Conservation (phyloP, 2,797 vertebrate species). For the Malurus splendens region DNA sequence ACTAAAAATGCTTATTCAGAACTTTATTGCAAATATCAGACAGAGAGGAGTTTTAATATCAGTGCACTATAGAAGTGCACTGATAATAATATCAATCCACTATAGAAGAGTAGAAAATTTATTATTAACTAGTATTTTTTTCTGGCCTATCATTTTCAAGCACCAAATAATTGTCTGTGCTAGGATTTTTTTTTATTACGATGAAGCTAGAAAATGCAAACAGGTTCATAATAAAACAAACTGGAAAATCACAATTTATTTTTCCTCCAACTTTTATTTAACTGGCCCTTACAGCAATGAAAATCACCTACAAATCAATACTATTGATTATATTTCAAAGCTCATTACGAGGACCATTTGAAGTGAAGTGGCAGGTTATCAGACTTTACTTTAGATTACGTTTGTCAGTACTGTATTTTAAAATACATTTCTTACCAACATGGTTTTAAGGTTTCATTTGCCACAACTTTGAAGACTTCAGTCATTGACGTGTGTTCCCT, state of each 20-base stretch:
- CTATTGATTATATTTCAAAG: slow-evolving; percentile 41
- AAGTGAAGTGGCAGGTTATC: not conserved
- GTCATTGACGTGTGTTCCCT: not conserved
- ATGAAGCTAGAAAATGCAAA: not conserved
- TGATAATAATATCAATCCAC: not conserved
- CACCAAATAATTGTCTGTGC: not conserved
- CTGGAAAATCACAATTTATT: not conserved
- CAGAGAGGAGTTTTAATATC: not conserved
- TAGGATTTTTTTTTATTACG: not conserved
- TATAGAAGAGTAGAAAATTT: not conserved
- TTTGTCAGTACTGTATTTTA: slow-evolving; percentile 23
- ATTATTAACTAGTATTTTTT: not conserved
- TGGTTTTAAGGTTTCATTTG: slow-evolving; percentile 22
- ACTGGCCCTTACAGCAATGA: not conserved
- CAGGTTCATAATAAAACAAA: not conserved
- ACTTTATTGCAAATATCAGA: not conserved
- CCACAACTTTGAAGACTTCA: not conserved
- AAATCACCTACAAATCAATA: slow-evolving; percentile 14
- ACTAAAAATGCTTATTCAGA: not conserved
- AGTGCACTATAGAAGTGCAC: not conserved
- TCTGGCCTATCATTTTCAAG: not conserved
- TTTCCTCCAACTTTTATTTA: slow-evolving; percentile 13
- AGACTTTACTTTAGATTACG: slow-evolving; percentile 21
- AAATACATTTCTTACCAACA: not conserved
- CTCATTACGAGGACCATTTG: not conserved